Conservation (phyloP, 2,113 vertebrate species). For the Paralichthys olivaceus region DNA sequence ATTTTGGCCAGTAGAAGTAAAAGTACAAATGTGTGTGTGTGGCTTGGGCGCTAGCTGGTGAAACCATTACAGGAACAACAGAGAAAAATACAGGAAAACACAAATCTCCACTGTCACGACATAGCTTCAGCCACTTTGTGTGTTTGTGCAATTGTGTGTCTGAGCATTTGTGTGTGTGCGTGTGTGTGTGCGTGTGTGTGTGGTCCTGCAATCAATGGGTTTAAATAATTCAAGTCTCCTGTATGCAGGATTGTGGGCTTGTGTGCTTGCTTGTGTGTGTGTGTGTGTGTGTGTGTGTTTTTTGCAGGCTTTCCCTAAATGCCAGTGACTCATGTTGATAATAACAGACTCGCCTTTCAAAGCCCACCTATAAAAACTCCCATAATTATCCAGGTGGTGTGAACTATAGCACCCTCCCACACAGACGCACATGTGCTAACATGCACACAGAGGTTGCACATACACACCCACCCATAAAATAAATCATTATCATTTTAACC, state of each 20-base stretch:
- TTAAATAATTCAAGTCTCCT: conserved; percentile 71
- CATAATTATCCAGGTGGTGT: conserved; percentile 77
- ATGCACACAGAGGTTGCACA: conserved; percentile 24
- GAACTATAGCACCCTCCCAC: conserved; percentile 67
- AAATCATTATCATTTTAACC: conserved; percentile 46
- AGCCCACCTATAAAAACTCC: conserved; percentile 78
- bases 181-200: conserved; percentile 24
- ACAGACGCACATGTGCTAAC: neutral
- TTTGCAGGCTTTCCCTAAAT: conserved; percentile 73
- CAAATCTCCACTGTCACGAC: conserved; percentile 45
- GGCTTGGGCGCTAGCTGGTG: conserved; percentile 23
- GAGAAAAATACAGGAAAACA: conserved; percentile 51
- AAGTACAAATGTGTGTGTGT: conserved; percentile 9
- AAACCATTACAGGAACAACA: conserved; percentile 42
- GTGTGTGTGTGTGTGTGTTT: conserved; percentile 23
- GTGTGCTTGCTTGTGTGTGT: conserved; percentile 14
- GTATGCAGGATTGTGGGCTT: conserved; percentile 2
- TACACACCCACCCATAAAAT: conserved; percentile 35
- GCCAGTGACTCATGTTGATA: conserved; percentile 78
- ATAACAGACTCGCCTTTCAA: conserved; percentile 78
- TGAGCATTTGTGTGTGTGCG: conserved; percentile 20
- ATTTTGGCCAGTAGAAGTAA: too few species aligned
- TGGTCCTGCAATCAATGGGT: conserved; percentile 66
- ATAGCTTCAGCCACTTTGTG: conserved; percentile 39
- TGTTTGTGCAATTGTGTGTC: conserved; percentile 12